These are phyloP conservation scores for Drosophila limbata DNA, from an alignment of 2,888 invertebrate species.

Conservation along the genomic window DNA sequence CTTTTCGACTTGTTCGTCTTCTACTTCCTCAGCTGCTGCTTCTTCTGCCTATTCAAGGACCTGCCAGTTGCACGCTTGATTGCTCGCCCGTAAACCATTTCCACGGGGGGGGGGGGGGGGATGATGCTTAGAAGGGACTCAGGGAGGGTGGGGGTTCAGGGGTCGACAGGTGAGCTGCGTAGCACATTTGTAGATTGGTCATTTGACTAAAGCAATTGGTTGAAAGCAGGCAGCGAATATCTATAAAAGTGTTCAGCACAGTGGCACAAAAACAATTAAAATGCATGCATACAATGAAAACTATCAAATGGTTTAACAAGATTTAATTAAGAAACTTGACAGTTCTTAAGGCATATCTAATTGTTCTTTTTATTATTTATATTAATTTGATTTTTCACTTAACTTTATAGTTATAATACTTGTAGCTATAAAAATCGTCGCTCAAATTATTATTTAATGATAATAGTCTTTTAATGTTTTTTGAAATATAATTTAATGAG, in stretches of 20 bases:
- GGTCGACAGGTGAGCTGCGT: slow-evolving; percentile 35
- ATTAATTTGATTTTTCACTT: too few relatives aligned
- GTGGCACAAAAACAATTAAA: background rate
- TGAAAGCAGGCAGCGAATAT: background rate
- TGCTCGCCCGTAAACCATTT: slow-evolving; percentile 59
- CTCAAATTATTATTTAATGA: too few relatives aligned
- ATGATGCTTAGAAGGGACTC: background rate
- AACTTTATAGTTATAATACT: too few relatives aligned
- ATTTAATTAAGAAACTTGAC: too few relatives aligned
- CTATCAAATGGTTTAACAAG: too few relatives aligned
- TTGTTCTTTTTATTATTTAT: background rate
- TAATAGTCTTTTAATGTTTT: too few relatives aligned
- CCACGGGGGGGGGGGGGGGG: background rate
- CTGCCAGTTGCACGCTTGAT: slow-evolving; percentile 57
- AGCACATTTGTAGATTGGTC: slow-evolving; percentile 56
- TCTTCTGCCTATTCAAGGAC: slow-evolving; percentile 20
- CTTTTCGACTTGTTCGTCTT: slow-evolving; percentile 20
- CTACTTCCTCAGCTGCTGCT: background rate
- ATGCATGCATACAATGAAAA: background rate
- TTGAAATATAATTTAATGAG: too few relatives aligned
- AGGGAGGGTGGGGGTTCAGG: background rate
- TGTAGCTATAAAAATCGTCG: too few relatives aligned
- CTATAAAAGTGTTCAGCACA: background rate
- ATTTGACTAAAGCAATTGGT: slow-evolving; percentile 45
- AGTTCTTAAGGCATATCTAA: too few relatives aligned